phyloP scores from a whole-genome alignment of 1,140 invertebrate genomes.

The Patella vulgata region DNA sequence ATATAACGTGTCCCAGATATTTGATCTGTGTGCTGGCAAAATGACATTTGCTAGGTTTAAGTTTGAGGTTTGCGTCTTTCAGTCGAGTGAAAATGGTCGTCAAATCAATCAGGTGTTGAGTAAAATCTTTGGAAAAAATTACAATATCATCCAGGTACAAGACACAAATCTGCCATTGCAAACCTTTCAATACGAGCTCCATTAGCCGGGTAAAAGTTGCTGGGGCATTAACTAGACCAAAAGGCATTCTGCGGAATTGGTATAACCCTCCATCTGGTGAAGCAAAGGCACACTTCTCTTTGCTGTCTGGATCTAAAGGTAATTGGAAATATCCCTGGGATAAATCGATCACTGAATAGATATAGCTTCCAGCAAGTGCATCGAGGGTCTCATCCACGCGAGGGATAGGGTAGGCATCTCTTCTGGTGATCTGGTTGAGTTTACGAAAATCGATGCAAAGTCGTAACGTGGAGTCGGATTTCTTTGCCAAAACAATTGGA shows the following conservation, averaged over 20 bases:
- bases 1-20: conserved; percentile 17
- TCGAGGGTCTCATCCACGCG: conserved; percentile 66
- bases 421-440: conserved; percentile 65
- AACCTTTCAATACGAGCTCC: conserved; percentile 25
- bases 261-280: conserved; percentile 30
- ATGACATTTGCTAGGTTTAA: conserved; percentile 17
- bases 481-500: conserved; percentile 64
- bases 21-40: conserved; percentile 3
- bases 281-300: conserved; percentile 39
- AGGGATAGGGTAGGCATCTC: no score
- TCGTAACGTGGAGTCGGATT: conserved; percentile 66
- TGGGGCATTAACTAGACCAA: conserved; percentile 23
- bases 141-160: conserved; percentile 30
- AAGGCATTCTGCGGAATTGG: conserved; percentile 33
- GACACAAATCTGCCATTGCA: conserved; percentile 19
- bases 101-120: conserved; percentile 33
- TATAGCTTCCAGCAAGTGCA: conserved; percentile 48
- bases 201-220: conserved; percentile 28
- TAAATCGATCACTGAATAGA: conserved; percentile 68
- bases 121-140: conserved; percentile 24
- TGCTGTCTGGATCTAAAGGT: conserved; percentile 29
- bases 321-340: conserved; percentile 67
- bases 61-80: neutral
- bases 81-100: conserved; percentile 2
- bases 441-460: conserved; percentile 68